Evolutionary conservation across 2,888 invertebrate species (phyloP).

Genomic region (Gonocerus acuteangulatus): DNA sequence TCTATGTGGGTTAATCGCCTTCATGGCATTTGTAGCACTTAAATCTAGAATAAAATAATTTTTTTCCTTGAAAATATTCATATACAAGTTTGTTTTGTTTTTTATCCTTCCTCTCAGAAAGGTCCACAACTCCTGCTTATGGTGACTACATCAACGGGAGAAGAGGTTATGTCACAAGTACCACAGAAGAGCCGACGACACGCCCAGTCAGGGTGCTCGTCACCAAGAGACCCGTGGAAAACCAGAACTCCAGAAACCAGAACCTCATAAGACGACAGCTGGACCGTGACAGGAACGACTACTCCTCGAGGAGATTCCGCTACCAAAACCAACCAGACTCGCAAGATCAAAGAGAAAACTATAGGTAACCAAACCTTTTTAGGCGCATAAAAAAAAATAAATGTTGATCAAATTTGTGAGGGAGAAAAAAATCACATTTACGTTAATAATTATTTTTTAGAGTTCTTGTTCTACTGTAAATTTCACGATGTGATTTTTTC

Average conservation of each 20-base stretch:
- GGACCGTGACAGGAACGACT: constrained; percentile 28
- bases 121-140: constrained; percentile 29
- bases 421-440: no score
- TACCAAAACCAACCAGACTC: constrained; percentile 9
- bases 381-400: no score
- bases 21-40: no score
- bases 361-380: background rate
- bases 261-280: constrained; percentile 36
- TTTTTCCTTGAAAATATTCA: no score
- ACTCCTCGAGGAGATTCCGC: constrained; percentile 21
- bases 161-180: constrained; percentile 13
- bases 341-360: constrained; percentile 29
- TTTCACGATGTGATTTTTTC: no score
- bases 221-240: constrained; percentile 37
- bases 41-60: no score
- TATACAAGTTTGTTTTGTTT: no score
- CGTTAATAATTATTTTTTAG: no score
- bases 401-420: no score
- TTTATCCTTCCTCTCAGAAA: background rate
- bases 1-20: no score
- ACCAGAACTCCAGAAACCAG: background rate
- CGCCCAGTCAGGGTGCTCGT: constrained; percentile 35
- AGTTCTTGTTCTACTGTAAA: no score
- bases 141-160: constrained; percentile 32
- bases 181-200: constrained; percentile 28